These are phyloP conservation scores for Thunnus thynnus DNA, from an alignment of 2,113 vertebrate species.

Conservation along the genomic window DNA sequence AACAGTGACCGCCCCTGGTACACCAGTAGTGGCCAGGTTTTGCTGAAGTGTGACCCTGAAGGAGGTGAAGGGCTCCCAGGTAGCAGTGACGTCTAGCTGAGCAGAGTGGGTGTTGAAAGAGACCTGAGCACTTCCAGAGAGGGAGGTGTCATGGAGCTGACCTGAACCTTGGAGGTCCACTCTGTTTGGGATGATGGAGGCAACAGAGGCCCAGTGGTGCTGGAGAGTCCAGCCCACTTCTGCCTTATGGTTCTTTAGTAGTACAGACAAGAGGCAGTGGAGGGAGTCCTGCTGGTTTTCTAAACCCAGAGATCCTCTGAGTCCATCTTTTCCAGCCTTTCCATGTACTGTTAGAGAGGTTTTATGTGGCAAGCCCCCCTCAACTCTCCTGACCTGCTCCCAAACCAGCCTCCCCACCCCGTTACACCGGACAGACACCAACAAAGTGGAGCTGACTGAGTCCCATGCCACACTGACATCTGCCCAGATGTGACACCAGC, in stretches of 20 bases:
- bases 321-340: constrained; percentile 52
- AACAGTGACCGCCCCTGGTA: constrained; percentile 39
- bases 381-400: constrained; percentile 21
- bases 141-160: constrained; percentile 34
- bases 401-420: constrained; percentile 35
- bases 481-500: constrained; percentile 69
- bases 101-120: constrained; percentile 32
- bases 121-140: constrained; percentile 30
- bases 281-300: constrained; percentile 58
- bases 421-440: constrained; percentile 57
- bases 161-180: constrained; percentile 48
- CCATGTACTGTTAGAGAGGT: constrained; percentile 52
- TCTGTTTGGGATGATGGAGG: constrained; percentile 57
- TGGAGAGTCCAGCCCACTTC: constrained; percentile 57
- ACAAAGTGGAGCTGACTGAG: constrained; percentile 46
- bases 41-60: constrained; percentile 53
- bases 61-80: constrained; percentile 37
- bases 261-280: constrained; percentile 4
- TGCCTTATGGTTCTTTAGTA: constrained; percentile 45
- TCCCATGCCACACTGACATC: constrained; percentile 34
- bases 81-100: constrained; percentile 36
- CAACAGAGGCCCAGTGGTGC: constrained; percentile 54
- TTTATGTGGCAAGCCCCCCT: constrained; percentile 20
- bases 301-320: constrained; percentile 53
- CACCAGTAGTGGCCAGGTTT: constrained; percentile 4